Conservation (phyloP, 2,888 invertebrate species). For the Drosophila atripex region DNA sequence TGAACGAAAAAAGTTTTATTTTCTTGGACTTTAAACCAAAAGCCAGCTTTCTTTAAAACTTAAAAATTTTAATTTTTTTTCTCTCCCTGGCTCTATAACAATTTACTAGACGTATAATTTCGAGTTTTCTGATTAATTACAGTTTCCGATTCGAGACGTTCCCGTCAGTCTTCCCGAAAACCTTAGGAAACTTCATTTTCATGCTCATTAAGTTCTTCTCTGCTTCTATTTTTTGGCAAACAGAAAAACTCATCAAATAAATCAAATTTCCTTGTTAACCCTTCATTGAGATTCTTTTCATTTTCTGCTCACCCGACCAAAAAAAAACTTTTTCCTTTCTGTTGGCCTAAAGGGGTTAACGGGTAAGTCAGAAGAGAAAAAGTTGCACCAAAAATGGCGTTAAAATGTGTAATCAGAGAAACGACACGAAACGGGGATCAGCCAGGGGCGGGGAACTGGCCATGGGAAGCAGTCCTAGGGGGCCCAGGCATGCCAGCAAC, state of each 20-base stretch:
- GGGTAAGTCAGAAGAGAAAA: slow-evolving; percentile 42
- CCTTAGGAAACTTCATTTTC: slow-evolving; percentile 53
- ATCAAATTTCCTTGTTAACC: slow-evolving; percentile 77
- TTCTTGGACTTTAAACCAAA: background rate
- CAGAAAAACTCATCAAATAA: slow-evolving; percentile 75
- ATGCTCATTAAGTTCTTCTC: slow-evolving; percentile 69
- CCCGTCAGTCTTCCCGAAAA: slow-evolving; percentile 49
- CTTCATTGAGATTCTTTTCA: slow-evolving; percentile 74
- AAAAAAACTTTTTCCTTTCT: slow-evolving; percentile 48
- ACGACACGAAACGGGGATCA: slow-evolving; percentile 55
- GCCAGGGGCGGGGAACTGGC: slow-evolving; percentile 1
- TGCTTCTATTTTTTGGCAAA: slow-evolving; percentile 17
- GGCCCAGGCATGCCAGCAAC: slow-evolving; percentile 61
- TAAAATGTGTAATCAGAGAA: slow-evolving; percentile 73
- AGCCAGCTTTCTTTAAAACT: background rate
- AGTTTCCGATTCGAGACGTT: slow-evolving; percentile 36
- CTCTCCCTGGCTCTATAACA: background rate
- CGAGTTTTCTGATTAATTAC: slow-evolving; percentile 18
- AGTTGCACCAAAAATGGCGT: slow-evolving; percentile 71
- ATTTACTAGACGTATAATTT: slow-evolving; percentile 5
- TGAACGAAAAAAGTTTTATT: background rate
- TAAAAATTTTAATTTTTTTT: background rate
- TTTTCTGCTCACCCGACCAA: slow-evolving; percentile 31
- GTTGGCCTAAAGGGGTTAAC: slow-evolving; percentile 65
- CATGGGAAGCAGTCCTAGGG: slow-evolving; percentile 13